Percentiles rank a stretch among this genome's conserved stretches.
Conservation (phyloP, 2,113 vertebrate genomes). For the Heterotis niloticus region DNA sequence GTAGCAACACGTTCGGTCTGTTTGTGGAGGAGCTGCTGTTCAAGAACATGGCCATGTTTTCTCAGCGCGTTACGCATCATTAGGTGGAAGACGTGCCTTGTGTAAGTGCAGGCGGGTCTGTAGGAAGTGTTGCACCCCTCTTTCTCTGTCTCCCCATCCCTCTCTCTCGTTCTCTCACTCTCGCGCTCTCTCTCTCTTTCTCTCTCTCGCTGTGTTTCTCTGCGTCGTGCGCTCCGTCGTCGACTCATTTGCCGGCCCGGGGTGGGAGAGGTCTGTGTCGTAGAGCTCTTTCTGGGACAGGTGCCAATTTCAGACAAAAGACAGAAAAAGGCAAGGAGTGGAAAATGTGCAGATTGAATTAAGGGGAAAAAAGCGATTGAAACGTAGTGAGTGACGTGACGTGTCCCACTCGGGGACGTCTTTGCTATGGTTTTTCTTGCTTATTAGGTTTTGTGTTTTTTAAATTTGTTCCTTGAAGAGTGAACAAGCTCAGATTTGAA, state of each 20-base stretch:
- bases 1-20: neutral
- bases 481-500: constrained; percentile 37
- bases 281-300: constrained; percentile 81
- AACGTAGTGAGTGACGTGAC: constrained; percentile 45
- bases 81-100: constrained; percentile 25
- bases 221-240: constrained; percentile 44
- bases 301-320: constrained; percentile 88
- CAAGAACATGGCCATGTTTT: constrained; percentile 38
- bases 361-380: constrained; percentile 42
- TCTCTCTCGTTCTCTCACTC: constrained; percentile 48
- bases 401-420: constrained; percentile 41
- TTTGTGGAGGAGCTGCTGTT: constrained; percentile 25
- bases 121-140: constrained; percentile 38
- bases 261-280: constrained; percentile 71
- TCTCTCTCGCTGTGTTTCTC: constrained; percentile 39
- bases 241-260: constrained; percentile 63
- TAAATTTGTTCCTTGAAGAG: constrained; percentile 27
- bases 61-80: constrained; percentile 35
- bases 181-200: constrained; percentile 51
- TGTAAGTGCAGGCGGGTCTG: constrained; percentile 27
- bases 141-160: constrained; percentile 29
- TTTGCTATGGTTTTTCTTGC: constrained; percentile 31
- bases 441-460: constrained; percentile 21
- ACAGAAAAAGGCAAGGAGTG: constrained; percentile 72
- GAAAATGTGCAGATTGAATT: constrained; percentile 56